A percentile compares a stretch with the other conserved stretches of the same genome.
Conservation (phyloP, 2,113 vertebrate species). For the Caranx ignobilis region DNA sequence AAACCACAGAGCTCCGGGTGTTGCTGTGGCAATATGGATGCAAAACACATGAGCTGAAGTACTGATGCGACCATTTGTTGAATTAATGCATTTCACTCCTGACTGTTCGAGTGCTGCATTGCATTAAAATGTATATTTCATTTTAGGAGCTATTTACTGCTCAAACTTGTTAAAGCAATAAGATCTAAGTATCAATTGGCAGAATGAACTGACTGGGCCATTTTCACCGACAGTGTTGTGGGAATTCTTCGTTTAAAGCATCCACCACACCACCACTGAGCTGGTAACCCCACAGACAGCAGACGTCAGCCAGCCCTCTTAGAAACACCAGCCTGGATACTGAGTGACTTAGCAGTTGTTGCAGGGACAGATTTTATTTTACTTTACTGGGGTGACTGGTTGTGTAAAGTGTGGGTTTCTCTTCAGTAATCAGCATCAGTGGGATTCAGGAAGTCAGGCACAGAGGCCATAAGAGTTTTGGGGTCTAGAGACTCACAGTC, state of each 20-base stretch:
- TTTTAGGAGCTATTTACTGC: not conserved
- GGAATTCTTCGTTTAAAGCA: not conserved
- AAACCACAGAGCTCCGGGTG: slow-evolving; percentile 23
- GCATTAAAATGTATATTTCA: not conserved
- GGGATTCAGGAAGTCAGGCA: slow-evolving; percentile 49
- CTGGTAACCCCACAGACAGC: not conserved
- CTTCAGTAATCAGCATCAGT: slow-evolving; percentile 30
- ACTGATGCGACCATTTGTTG: not conserved
- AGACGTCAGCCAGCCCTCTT: slow-evolving; percentile 5
- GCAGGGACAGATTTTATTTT: slow-evolving; percentile 48
- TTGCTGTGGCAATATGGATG: not conserved
- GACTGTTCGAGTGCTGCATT: not conserved
- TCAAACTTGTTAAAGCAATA: not conserved
- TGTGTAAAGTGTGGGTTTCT: slow-evolving; percentile 42
- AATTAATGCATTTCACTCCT: not conserved
- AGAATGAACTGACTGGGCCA: not conserved
- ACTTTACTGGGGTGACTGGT: slow-evolving; percentile 31
- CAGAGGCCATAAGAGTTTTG: slow-evolving; percentile 15
- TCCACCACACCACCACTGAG: not conserved
- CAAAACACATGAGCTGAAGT: slow-evolving; percentile 11
- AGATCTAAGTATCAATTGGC: not conserved
- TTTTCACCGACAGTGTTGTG: not conserved
- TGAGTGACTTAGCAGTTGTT: slow-evolving; percentile 55
- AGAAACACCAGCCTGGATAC: slow-evolving; percentile 22
- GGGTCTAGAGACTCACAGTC: slow-evolving; percentile 3